Conservation (phyloP, 2,113 vertebrate genomes). For the Rhea americana region DNA sequence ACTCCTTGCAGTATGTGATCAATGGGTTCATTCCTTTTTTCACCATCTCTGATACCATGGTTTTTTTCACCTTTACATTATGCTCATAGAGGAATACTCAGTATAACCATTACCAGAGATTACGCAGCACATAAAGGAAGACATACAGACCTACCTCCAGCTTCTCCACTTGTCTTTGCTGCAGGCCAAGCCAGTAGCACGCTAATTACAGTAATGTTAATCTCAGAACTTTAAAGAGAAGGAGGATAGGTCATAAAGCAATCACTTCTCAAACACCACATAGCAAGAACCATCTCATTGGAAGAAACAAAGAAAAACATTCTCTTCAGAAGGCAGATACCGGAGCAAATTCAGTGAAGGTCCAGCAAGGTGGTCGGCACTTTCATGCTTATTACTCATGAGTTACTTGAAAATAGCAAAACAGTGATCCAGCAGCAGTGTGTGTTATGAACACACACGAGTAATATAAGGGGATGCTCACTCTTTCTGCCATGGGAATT, state of each 20-base stretch:
- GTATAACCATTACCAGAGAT: neutral
- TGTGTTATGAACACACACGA: rapidly evolving
- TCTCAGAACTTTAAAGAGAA: neutral
- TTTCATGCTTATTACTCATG: neutral
- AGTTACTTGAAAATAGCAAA: neutral
- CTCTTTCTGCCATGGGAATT: neutral
- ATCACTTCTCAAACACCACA: neutral
- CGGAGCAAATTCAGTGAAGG: neutral
- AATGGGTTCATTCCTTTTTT: neutral
- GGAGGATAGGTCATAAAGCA: neutral
- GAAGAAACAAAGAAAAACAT: neutral
- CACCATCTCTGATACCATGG: neutral
- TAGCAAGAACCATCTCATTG: neutral
- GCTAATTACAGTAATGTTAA: neutral
- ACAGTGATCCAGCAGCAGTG: neutral
- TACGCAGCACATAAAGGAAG: neutral
- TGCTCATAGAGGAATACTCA: neutral
- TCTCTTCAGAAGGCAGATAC: neutral
- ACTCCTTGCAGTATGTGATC: neutral
- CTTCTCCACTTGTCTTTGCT: neutral
- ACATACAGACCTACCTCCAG: neutral
- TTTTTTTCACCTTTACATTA: neutral
- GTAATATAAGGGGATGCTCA: rapidly evolving
- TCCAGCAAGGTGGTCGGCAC: neutral
- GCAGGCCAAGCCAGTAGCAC: neutral